These are phyloP conservation scores for Lithobius niger DNA, from an alignment of 1,140 invertebrate genomes.

Conservation along the genomic window DNA sequence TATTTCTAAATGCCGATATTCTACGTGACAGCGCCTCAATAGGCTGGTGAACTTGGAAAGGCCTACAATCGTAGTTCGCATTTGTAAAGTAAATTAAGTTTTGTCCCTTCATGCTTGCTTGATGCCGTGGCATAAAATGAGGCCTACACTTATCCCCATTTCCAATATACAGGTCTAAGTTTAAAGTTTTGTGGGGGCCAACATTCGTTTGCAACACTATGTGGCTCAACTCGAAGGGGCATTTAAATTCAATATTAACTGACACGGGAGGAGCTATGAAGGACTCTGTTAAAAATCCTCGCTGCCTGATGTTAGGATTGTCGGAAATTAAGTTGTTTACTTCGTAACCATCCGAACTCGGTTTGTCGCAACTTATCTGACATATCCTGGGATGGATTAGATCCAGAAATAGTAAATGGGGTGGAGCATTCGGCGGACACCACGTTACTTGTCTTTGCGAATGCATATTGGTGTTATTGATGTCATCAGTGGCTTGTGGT, in stretches of 20 bases:
- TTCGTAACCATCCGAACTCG: conserved; percentile 44
- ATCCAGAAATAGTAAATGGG: too few species aligned
- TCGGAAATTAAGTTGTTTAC: conserved; percentile 47
- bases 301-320: conserved; percentile 29
- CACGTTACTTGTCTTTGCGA: too few species aligned
- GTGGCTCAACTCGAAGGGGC: conserved; percentile 46
- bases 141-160: neutral
- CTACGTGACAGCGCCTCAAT: too few species aligned
- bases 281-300: conserved; percentile 53
- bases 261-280: conserved; percentile 57
- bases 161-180: conserved; percentile 36
- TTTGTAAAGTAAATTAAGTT: neutral
- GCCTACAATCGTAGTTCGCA: neutral
- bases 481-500: too few species aligned
- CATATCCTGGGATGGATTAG: too few species aligned
- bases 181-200: conserved; percentile 46
- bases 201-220: conserved; percentile 46
- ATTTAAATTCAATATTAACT: conserved; percentile 51
- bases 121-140: neutral
- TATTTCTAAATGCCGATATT: too few species aligned
- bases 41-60: neutral
- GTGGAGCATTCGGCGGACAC: too few species aligned
- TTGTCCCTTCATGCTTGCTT: neutral
- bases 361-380: neutral
- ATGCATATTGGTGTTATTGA: too few species aligned